Evolutionary conservation across 2,888 invertebrate species (phyloP).

Genomic region (Serrognathus titanus): DNA sequence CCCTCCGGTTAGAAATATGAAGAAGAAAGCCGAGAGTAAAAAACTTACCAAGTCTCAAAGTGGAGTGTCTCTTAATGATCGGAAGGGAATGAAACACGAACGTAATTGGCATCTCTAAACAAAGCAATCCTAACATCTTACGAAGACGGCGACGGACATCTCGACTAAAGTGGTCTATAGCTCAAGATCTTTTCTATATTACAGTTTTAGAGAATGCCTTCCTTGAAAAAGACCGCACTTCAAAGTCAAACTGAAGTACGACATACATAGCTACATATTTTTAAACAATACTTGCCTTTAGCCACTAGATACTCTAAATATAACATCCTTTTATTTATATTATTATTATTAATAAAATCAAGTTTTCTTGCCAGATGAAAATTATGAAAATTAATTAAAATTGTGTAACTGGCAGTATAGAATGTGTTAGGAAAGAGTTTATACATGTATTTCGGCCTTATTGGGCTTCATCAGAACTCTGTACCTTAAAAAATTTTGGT

Average conservation of each 20-base stretch:
- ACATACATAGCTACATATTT: too few relatives aligned
- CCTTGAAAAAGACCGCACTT: conserved; percentile 10
- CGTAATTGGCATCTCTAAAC: conserved; percentile 37
- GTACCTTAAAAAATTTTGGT: too few relatives aligned
- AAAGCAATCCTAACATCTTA: conserved; percentile 29
- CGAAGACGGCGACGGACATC: conserved; percentile 24
- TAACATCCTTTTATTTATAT: too few relatives aligned
- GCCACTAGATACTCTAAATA: too few relatives aligned
- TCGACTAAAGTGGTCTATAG: conserved; percentile 23
- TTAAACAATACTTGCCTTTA: too few relatives aligned
- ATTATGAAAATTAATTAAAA: too few relatives aligned
- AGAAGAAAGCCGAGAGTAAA: conserved; percentile 24
- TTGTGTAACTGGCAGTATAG: too few relatives aligned
- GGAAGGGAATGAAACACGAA: conserved; percentile 32
- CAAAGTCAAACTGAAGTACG: background rate
- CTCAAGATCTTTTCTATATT: conserved; percentile 21
- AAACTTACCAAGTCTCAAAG: conserved; percentile 27
- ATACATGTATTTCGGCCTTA: too few relatives aligned
- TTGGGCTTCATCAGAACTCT: too few relatives aligned
- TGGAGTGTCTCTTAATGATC: conserved; percentile 35
- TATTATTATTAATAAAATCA: too few relatives aligned
- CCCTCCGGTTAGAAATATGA: conserved; percentile 14
- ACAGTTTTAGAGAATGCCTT: conserved; percentile 13
- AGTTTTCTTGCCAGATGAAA: too few relatives aligned
- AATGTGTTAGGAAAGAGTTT: too few relatives aligned